Base-by-base conservation (phyloP, 2,888 invertebrate genomes). In the Stomorhina lunata region DNA sequence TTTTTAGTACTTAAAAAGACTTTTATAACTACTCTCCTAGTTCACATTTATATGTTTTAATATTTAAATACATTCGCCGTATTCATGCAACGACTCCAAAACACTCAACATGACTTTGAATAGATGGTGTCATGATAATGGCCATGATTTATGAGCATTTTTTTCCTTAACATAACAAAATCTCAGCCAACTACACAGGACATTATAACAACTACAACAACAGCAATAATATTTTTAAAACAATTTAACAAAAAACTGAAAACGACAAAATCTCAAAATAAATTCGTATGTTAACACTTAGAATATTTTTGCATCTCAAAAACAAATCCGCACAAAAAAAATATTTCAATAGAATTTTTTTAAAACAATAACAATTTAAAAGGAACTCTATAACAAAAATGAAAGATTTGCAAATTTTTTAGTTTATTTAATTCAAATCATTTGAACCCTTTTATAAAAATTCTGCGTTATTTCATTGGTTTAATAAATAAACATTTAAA, bases 121-220 rank as follows among this genome's bases (percentile, higher is more conserved):
- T 76, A 76, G 82, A 79, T 82, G 75, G 75, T 82, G 79, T 82
- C 82, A 66, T 66, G 82, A 82, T 82, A 82, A 79, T 76, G 82
- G 71, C 82, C 78, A 79, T 82, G 75, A 82, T 82, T 82, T 76
- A 82, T 82, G 69, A 27, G 69, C 59, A 75, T 69, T 71, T 61
- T 69, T n/a, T n/a, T n/a, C n/a, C 63, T 65, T 65, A 71, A 69
- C 63, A 59, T n/a, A 45, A 61, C 57, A 57, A 68, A 50, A n/a
- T n/a, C n/a, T 15, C 32, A 78, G 29, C 10, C 32, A 71, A 72
- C 53, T 25, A 20, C 27, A 29, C 22, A 48, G 22, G 4, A 32
- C n/a, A n/a, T n/a, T n/a, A n/a, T n/a, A n/a, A n/a, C n/a, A n/a
- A n/a, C n/a, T n/a, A 7, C 5, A 48, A 32, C 27, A 68, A 53